These are phyloP conservation scores for Coracopsis vasa DNA, from an alignment of 2,113 vertebrate genomes.

Conservation along the genomic window DNA sequence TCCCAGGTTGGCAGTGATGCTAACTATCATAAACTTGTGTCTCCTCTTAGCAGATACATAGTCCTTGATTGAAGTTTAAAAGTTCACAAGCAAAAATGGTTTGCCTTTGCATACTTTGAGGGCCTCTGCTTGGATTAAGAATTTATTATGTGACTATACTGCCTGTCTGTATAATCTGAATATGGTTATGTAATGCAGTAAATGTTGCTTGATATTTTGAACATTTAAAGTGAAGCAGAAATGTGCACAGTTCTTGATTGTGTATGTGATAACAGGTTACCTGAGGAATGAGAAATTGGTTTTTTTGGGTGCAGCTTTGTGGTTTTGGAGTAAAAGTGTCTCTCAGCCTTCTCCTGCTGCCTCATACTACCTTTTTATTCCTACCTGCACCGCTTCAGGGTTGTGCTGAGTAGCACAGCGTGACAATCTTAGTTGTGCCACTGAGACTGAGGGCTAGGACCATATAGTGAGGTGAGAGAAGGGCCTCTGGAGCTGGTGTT, in stretches of 20 bases:
- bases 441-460: background rate
- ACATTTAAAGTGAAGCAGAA: background rate
- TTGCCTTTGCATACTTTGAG: background rate
- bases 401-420: background rate
- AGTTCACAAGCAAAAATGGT: background rate
- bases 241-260: background rate
- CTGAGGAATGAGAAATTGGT: background rate
- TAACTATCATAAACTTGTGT: background rate
- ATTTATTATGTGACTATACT: background rate
- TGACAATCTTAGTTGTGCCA: background rate
- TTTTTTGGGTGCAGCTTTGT: background rate
- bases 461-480: background rate
- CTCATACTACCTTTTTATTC: background rate
- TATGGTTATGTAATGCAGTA: background rate
- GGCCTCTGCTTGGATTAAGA: background rate
- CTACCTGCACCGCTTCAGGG: accelerated
- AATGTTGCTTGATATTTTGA: background rate
- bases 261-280: accelerated
- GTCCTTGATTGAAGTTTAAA: background rate
- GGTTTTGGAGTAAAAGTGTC: background rate
- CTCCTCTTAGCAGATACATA: background rate
- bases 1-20: background rate
- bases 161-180: background rate
- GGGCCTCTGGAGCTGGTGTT: background rate
- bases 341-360: background rate